Evolutionary conservation across 92 coral and sea anemone genomes (phyloP), one percentile per base, ranked within the genome.

Genomic region (Palythoa grandiflora): DNA sequence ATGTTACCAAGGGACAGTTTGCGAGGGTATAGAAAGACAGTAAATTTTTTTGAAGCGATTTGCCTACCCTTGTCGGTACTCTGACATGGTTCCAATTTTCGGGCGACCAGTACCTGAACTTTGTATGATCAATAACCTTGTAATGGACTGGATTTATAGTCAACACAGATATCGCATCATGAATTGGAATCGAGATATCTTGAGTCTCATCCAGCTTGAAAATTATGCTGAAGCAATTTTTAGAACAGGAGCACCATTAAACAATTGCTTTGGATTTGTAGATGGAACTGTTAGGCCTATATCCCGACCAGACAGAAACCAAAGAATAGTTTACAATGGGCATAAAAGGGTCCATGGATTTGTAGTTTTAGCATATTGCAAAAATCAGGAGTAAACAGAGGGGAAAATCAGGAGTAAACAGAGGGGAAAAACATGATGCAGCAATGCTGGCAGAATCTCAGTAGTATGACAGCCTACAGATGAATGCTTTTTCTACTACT

Each of bases 231-330:
- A 87, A 75, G 91, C 88, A 19, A 68, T 91, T 73, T 73, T 71
- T 16, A 75, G 83, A 75, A 83, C 80, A 76, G 93, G 91, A 61
- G 93, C 93, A 38, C 77, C 93, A 52, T 57, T 91, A 81, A 88
- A 57, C 40, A 87, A 91, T 87, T 91, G 91, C 57, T 91, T 91
- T 80, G 93, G 93, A 38, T 87, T 90, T 40, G 84, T 87, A 48
- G 85, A 86, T 68, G 87, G 85, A 81, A 84, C 90, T 73, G 89
- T 86, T 44, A 51, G 86, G 51, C 91, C 91, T 6, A 80, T 88
- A 17, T 36, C 91, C 50, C 65, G 87, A 88, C 91, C 91, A 38
- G 87, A 65, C 9, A 84, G 80, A 80, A 80, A 80, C 91, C 81
- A 88, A 61, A 38, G 91, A 80, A 17, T 88, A 38, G 55, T 80